phyloP scores from a whole-genome alignment of 2,797 vertebrate species.

The Pipistrellus pygmaeus region DNA sequence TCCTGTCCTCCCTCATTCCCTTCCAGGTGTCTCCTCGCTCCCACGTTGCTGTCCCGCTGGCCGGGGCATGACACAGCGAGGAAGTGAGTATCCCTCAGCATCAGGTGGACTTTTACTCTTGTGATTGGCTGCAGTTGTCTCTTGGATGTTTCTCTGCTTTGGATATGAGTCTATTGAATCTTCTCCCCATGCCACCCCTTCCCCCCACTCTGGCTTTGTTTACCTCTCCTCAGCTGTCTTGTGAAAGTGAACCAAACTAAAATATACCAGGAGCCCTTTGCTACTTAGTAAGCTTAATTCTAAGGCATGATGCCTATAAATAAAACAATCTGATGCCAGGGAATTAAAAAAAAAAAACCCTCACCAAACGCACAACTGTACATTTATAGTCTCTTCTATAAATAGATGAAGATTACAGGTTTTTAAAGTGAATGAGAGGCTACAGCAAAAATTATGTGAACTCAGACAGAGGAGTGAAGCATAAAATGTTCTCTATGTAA shows the following conservation, averaged over 20 bases:
- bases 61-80: not conserved
- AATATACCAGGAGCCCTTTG: constrained; percentile 26
- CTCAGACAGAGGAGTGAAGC: constrained; percentile 54
- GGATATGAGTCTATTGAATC: not conserved
- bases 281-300: constrained; percentile 17
- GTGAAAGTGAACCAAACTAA: constrained; percentile 39
- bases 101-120: not conserved
- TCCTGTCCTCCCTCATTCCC: no score
- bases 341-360: not conserved
- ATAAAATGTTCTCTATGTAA: constrained; percentile 48
- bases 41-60: no score
- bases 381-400: constrained; percentile 69
- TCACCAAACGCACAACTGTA: not conserved
- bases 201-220: not conserved
- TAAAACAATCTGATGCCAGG: not conserved
- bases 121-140: not conserved
- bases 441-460: constrained; percentile 56
- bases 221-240: not conserved
- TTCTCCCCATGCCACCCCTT: fast-evolving
- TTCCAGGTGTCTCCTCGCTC: no score
- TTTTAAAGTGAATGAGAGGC: constrained; percentile 64
- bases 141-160: not conserved
- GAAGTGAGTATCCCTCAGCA: constrained; percentile 39
- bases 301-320: constrained; percentile 22
- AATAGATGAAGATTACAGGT: constrained; percentile 67